A percentile compares a stretch with the other conserved stretches of the same genome.
Conservation (phyloP, 2,888 invertebrate species). For the Polyploca ridens region DNA sequence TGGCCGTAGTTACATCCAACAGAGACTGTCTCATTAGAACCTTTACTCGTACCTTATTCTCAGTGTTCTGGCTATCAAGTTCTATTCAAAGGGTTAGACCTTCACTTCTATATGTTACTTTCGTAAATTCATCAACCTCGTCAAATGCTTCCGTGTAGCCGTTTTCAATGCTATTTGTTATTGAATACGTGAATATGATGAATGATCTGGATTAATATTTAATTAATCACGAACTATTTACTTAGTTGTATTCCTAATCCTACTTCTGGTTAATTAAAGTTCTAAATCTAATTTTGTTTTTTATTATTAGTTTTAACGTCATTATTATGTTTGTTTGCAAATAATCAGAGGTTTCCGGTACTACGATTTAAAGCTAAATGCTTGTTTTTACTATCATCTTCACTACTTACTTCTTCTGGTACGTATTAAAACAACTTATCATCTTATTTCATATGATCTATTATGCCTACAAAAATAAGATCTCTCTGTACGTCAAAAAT, state of each 20-base stretch:
- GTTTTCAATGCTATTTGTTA: neutral
- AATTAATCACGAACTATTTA: neutral
- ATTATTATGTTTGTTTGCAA: too few species aligned
- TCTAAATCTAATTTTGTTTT: too few species aligned
- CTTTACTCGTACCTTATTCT: too few species aligned
- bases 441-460: slow-evolving; percentile 11
- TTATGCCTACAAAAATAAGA: neutral
- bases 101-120: neutral
- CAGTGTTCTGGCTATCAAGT: neutral
- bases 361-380: too few species aligned
- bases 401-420: neutral
- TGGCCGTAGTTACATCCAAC: too few species aligned
- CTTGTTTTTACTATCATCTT: neutral
- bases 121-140: slow-evolving; percentile 4
- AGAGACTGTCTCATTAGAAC: too few species aligned
- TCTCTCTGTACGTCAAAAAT: neutral
- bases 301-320: too few species aligned
- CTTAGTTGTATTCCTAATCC: neutral
- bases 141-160: neutral
- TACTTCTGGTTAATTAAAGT: neutral
- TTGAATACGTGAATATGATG: neutral
- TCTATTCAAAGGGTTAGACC: neutral
- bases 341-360: too few species aligned
- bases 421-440: neutral
- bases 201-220: neutral